Percentiles rank a stretch among this genome's conserved stretches.
phyloP scores from a whole-genome alignment of 1,140 invertebrate genomes.

The Phenacoccus solenopsis region DNA sequence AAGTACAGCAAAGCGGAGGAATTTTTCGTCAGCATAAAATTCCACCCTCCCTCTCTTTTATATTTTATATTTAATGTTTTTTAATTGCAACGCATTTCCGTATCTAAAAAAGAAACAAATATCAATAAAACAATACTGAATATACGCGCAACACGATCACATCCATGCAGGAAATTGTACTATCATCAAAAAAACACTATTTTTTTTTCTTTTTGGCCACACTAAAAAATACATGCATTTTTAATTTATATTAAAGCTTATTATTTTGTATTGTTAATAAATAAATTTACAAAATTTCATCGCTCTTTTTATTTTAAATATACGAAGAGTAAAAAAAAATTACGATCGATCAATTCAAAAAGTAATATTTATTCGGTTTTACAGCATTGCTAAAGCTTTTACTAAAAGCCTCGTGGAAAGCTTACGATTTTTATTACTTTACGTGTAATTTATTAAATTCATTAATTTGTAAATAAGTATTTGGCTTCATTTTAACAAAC shows the following conservation, averaged over 20 bases:
- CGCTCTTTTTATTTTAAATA: not conserved
- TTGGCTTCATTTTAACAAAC: not conserved
- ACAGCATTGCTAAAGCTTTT: slow-evolving; percentile 14
- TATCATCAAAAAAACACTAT: not conserved
- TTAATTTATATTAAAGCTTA: slow-evolving; percentile 9
- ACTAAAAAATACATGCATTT: not conserved
- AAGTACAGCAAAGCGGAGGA: slow-evolving; percentile 8
- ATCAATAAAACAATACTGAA: not conserved
- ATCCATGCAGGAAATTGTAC: too few species aligned
- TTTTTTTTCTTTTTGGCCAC: not conserved
- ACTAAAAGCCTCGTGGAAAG: not conserved
- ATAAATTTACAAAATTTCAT: slow-evolving; percentile 5
- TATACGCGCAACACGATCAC: too few species aligned
- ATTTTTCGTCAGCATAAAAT: slow-evolving; percentile 14
- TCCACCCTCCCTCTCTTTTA: slow-evolving; percentile 14
- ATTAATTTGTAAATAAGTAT: not conserved
- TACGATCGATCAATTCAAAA: not conserved
- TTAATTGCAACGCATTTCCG: slow-evolving; percentile 6
- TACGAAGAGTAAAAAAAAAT: not conserved
- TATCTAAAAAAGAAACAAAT: not conserved
- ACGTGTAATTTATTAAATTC: not conserved
- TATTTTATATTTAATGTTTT: slow-evolving; percentile 10
- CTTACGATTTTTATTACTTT: slow-evolving; percentile 6
- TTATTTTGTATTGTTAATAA: slow-evolving; percentile 6
- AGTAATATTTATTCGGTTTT: slow-evolving; percentile 13